These are phyloP conservation scores for Dipodomys merriami DNA, from an alignment of 2,113 vertebrate species.

Conservation along the genomic window DNA sequence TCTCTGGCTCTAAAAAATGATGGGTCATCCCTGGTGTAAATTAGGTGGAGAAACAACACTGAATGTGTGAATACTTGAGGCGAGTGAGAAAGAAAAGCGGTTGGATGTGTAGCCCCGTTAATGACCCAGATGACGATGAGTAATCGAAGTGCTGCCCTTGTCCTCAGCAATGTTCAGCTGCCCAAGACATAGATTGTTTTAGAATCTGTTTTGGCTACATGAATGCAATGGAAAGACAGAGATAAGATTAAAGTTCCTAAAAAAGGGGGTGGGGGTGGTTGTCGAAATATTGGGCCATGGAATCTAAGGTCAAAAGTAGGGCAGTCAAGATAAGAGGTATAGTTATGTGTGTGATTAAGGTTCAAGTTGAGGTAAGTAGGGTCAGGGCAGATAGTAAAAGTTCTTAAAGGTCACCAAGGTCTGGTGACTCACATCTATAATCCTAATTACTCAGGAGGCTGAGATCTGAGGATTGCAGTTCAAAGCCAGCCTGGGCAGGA, in stretches of 20 bases:
- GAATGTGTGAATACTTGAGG: neutral
- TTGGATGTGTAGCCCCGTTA: neutral
- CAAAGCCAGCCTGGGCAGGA: too few relatives aligned
- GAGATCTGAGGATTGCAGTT: too few relatives aligned
- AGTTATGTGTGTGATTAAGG: neutral
- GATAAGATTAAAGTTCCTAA: neutral
- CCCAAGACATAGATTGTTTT: neutral
- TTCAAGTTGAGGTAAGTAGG: neutral
- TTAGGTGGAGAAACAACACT: conserved; percentile 6
- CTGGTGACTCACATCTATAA: too few relatives aligned
- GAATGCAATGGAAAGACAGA: neutral
- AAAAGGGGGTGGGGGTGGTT: neutral
- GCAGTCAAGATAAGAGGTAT: neutral
- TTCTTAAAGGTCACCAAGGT: too few relatives aligned
- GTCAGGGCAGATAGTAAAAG: neutral
- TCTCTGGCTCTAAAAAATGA: neutral
- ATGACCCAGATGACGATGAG: neutral
- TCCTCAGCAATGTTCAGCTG: neutral
- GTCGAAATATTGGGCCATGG: neutral
- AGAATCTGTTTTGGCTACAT: conserved; percentile 39
- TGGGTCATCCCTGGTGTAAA: neutral
- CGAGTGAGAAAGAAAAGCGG: neutral
- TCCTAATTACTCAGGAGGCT: too few relatives aligned
- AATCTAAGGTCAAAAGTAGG: neutral
- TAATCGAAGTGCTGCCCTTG: neutral